Percentiles rank a stretch among this genome's conserved stretches.
phyloP scores from a whole-genome alignment of 2,888 invertebrate species.

The Eilema sororculum region DNA sequence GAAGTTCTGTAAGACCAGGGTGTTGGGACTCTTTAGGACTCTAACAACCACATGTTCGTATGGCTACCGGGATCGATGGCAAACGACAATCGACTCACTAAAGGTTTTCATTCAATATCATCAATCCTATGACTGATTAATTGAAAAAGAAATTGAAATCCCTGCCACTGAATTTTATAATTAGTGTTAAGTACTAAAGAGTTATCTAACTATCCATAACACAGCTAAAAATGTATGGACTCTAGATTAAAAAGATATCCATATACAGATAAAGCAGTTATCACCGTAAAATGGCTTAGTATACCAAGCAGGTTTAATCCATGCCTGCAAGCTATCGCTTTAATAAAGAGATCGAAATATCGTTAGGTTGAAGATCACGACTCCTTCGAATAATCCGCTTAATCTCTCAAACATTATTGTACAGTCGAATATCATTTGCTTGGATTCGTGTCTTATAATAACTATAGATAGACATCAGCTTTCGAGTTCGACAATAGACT shows the following conservation, averaged over 20 bases:
- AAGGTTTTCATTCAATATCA: no score
- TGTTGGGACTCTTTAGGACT: no score
- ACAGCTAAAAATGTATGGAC: background rate
- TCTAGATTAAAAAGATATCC: background rate
- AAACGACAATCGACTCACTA: no score
- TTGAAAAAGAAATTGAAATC: no score
- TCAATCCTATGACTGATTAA: no score
- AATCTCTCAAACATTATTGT: background rate
- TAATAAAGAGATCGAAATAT: background rate
- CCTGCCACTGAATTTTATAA: no score
- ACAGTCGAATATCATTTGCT: background rate
- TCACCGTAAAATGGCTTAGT: background rate
- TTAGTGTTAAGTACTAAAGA: no score
- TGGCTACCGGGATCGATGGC: no score
- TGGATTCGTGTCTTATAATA: background rate
- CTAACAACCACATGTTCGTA: no score
- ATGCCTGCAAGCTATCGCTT: background rate
- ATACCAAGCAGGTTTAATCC: background rate
- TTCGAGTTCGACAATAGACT: background rate
- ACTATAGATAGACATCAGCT: background rate
- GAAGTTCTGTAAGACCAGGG: no score
- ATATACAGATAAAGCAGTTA: background rate
- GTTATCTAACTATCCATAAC: no score
- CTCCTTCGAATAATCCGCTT: background rate
- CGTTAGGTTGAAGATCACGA: background rate